Evolutionary conservation across 2,113 vertebrate genomes (phyloP).

Genomic region (Rhizomys pruinosus): DNA sequence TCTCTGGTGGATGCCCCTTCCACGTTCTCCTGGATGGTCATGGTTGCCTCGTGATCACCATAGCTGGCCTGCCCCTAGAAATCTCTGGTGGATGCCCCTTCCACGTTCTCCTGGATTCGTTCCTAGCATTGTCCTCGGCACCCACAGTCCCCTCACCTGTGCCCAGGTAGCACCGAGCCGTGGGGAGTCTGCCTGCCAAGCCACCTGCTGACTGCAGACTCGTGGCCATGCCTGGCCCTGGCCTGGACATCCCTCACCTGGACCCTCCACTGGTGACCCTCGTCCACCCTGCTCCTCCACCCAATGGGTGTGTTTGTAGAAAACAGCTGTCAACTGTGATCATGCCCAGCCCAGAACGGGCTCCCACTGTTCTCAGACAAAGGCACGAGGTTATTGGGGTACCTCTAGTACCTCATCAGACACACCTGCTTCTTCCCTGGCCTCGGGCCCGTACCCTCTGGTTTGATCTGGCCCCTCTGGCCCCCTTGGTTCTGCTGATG

Average conservation of each 20-base stretch:
- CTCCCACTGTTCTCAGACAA: background rate
- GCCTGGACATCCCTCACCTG: fast-evolving
- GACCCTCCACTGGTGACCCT: fast-evolving
- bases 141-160: background rate
- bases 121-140: fast-evolving
- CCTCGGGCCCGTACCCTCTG: background rate
- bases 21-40: fast-evolving
- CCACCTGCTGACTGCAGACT: fast-evolving
- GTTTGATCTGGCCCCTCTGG: no score
- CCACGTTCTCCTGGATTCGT: no score
- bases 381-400: background rate
- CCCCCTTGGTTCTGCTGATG: background rate
- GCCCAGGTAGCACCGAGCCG: background rate
- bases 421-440: background rate
- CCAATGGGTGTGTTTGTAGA: fast-evolving
- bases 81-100: fast-evolving
- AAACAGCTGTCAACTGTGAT: background rate
- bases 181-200: background rate
- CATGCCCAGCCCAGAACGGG: background rate
- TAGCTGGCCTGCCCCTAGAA: background rate
- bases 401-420: no score
- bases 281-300: background rate
- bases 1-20: fast-evolving
- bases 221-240: no score
- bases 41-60: background rate